Base-by-base conservation (phyloP, 1,140 invertebrate species). In the Teleopsis dalmanni region DNA sequence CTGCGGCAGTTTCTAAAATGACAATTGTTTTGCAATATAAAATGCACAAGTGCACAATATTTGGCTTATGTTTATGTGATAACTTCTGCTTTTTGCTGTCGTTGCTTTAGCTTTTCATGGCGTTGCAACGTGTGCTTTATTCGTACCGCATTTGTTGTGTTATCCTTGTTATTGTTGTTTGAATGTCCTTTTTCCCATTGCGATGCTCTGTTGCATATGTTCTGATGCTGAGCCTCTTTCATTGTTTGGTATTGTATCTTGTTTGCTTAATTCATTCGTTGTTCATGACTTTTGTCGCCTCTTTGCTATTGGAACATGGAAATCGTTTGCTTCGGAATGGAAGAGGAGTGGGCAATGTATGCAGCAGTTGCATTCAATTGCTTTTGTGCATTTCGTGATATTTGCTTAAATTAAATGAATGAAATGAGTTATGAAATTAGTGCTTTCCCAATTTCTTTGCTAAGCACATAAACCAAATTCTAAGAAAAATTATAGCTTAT, bases 11-110 rank as follows among this genome's bases (percentile, higher is more conserved):
- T 62, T 65, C 62, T 65, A 65, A n/a, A n/a, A 65, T 65, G 62
- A 65, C 62, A 65, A 65, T 65, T 65, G 62, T 62, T 65, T 65
- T 65, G 62, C 58, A 60, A 62, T 65, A 65, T 65, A 65, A 65
- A 65, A 63, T 65, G 63, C 62, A 65, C 62, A 65, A 65, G 62
- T 65, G 62, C 62, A 57, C 62, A 65, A 65, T 65, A 65, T 65
- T 65, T 65, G 62, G 60, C 60, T 40, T 47, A n/a, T n/a, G n/a
- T n/a, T n/a, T n/a, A n/a, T n/a, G n/a, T n/a, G n/a, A n/a, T n/a
- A n/a, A n/a, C n/a, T n/a, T n/a, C n/a, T 31, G 9, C 29, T 31
- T n/a, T n/a, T n/a, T 31, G 29, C 9, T 9, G 9, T n/a, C 29
- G 9, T 9, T 31, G 9, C 29, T n/a, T 9, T 34, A 11, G 42